Evolutionary conservation across 2,113 vertebrate species (phyloP).

Genomic region (Dicrurus megarhynchus): DNA sequence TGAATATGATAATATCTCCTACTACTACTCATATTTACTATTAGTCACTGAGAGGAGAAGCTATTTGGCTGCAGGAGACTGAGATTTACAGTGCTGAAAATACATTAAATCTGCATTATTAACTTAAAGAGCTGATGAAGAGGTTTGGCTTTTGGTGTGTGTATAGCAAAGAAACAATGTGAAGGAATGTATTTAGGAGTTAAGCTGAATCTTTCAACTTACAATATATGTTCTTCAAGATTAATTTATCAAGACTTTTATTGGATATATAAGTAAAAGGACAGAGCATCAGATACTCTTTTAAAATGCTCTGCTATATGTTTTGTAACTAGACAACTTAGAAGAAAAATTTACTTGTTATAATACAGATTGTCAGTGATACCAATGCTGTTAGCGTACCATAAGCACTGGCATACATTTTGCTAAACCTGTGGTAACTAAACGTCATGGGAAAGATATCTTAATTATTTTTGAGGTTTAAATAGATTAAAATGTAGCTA

Average conservation of each 20-base stretch:
- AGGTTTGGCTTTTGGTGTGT: not conserved
- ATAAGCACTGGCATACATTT: not conserved
- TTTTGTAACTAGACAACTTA: not conserved
- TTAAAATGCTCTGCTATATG: not conserved
- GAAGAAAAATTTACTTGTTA: not conserved
- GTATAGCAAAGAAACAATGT: rapidly evolving
- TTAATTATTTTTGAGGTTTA: conserved; percentile 19
- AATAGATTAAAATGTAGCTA: not conserved
- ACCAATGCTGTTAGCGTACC: not conserved
- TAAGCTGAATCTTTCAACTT: not conserved
- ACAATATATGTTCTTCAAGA: not conserved
- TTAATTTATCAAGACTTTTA: not conserved
- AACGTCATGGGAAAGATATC: not conserved
- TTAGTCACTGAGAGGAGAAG: not conserved
- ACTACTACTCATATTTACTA: not conserved
- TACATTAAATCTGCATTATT: not conserved
- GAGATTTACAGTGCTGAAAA: not conserved
- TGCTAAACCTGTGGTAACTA: not conserved
- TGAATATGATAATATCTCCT: not conserved
- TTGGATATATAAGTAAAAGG: not conserved
- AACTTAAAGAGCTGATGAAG: not conserved
- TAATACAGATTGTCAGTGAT: not conserved
- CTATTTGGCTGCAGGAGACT: not conserved
- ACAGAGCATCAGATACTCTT: not conserved
- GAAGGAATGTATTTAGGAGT: not conserved